phyloP scores from a whole-genome alignment of 2,888 invertebrate species.

The Hedychridium roseum region DNA sequence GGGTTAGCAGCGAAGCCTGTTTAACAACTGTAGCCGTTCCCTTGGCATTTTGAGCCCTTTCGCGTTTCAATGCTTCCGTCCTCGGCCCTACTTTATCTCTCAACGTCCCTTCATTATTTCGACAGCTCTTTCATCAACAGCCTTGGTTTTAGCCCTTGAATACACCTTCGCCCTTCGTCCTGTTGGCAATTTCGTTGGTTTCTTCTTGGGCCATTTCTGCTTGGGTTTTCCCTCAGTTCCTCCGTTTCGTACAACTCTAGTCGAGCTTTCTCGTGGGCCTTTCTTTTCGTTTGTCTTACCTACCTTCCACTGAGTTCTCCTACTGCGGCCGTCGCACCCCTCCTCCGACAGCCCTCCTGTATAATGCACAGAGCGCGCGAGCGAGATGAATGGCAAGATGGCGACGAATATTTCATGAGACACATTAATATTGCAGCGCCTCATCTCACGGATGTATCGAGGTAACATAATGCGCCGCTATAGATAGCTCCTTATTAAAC shows the following conservation, averaged over 20 bases:
- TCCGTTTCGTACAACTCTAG: no score
- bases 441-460: slow-evolving; percentile 64
- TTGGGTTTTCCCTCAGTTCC: no score
- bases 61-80: no score
- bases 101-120: no score
- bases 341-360: slow-evolving; percentile 27
- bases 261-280: slow-evolving; percentile 12
- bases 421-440: slow-evolving; percentile 62
- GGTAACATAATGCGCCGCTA: slow-evolving; percentile 66
- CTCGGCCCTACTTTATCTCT: no score
- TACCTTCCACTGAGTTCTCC: slow-evolving; percentile 7
- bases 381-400: slow-evolving; percentile 62
- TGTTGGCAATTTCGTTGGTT: no score
- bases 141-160: no score
- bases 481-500: slow-evolving; percentile 67
- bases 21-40: no score
- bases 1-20: slow-evolving; percentile 53
- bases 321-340: slow-evolving; percentile 24
- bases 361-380: slow-evolving; percentile 43
- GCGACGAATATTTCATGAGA: slow-evolving; percentile 62
- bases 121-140: no score
- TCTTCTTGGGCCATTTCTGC: no score
- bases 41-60: no score
- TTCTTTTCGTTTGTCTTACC: slow-evolving; percentile 9
- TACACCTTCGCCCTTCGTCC: no score